phyloP scores from a whole-genome alignment of 2,113 vertebrate genomes.

The Callionymus lyra region DNA sequence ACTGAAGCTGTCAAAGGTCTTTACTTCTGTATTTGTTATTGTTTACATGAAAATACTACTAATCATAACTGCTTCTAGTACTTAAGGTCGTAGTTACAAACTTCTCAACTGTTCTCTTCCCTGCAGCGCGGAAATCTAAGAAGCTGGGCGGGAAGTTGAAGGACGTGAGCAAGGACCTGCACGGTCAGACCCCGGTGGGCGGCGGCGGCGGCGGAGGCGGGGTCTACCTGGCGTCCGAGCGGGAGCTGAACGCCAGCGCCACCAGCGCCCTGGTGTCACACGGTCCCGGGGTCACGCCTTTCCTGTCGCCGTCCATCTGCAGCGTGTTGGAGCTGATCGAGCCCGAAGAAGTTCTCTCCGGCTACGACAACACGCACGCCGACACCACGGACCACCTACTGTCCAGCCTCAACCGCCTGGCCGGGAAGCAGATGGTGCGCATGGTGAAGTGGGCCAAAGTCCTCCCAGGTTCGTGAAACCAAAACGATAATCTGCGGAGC shows the following conservation, averaged over 20 bases:
- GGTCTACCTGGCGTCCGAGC: slow-evolving; percentile 73
- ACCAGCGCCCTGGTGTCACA: slow-evolving; percentile 80
- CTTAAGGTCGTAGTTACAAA: too few species aligned
- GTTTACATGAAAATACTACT: too few species aligned
- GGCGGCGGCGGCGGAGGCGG: slow-evolving; percentile 32
- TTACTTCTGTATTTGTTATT: too few species aligned
- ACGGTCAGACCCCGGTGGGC: slow-evolving; percentile 62
- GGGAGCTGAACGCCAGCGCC: slow-evolving; percentile 75
- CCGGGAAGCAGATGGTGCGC: slow-evolving; percentile 97
- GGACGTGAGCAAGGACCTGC: slow-evolving; percentile 83
- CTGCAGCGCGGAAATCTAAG: slow-evolving; percentile 91
- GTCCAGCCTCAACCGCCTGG: slow-evolving; percentile 92
- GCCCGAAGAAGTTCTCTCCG: slow-evolving; percentile 87
- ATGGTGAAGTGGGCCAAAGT: slow-evolving; percentile 99
- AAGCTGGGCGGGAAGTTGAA: slow-evolving; percentile 94
- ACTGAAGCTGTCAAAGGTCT: too few species aligned
- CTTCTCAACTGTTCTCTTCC: slow-evolving; percentile 1
- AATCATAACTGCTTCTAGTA: too few species aligned
- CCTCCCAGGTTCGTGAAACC: slow-evolving; percentile 93
- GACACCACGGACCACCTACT: slow-evolving; percentile 92
- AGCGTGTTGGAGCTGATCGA: slow-evolving; percentile 92
- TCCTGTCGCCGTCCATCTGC: slow-evolving; percentile 82
- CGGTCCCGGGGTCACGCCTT: slow-evolving; percentile 72
- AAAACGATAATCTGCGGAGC: too few species aligned
- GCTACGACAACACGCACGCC: slow-evolving; percentile 84